phyloP scores from a whole-genome alignment of 2,888 invertebrate species.

The Diarsia brunnea region DNA sequence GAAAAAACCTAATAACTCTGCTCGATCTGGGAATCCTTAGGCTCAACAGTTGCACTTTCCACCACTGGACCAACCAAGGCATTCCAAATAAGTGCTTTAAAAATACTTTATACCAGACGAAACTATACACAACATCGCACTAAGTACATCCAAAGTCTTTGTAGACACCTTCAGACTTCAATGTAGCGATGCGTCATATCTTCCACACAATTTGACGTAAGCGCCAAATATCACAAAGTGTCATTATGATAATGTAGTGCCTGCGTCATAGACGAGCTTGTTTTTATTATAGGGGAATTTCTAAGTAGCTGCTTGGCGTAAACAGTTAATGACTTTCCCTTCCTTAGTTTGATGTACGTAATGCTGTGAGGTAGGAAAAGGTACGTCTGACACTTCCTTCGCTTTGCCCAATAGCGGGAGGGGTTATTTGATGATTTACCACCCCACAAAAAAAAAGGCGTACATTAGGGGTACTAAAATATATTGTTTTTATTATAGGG shows the following conservation, averaged over 20 bases:
- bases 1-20: too few relatives aligned
- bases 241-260: constrained; percentile 60
- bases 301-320: background rate
- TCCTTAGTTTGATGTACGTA: too few relatives aligned
- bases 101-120: background rate
- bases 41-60: background rate
- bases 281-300: background rate
- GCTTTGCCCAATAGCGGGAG: too few relatives aligned
- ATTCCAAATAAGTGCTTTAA: background rate
- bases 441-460: too few relatives aligned
- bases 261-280: constrained; percentile 44
- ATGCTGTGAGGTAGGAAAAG: too few relatives aligned
- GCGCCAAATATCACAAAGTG: constrained; percentile 42
- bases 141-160: constrained; percentile 1
- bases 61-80: background rate
- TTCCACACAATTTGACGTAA: constrained; percentile 60
- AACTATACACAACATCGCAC: background rate
- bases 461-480: background rate
- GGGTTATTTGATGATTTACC: too few relatives aligned
- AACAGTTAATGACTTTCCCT: background rate
- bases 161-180: constrained; percentile 27
- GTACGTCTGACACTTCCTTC: too few relatives aligned
- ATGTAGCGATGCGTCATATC: constrained; percentile 49
- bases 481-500: background rate
- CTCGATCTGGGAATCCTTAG: background rate